Base-by-base conservation (phyloP, 2,888 invertebrate species). In the Plusia festucae region DNA sequence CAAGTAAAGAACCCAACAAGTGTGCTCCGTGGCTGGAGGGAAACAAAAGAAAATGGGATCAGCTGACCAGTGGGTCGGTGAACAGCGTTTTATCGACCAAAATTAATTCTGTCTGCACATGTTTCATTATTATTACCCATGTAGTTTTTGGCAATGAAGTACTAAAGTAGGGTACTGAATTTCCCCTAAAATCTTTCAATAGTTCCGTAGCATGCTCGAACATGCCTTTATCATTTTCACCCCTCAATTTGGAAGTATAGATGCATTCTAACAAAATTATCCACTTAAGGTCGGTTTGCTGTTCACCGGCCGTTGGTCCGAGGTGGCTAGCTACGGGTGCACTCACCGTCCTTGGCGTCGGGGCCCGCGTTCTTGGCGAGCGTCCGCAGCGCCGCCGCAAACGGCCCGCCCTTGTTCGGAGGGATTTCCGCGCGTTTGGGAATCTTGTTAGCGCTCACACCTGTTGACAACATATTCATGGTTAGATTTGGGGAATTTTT, bases 291-390 rank as follows among this genome's bases (percentile, higher is more conserved):
- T 9, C 9, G 30, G 30, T 30, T n/a, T 27, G 66, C 65, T 54
- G 71, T 79, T 75, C 68, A 71, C 40, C 52, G 40, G 20, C 60
- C 79, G 44, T 53, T 62, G n/a, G 68, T 51, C 55, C 68, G 68
- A 71, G 88, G 85, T 57, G 18, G 30, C 67, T 70, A 75, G 54
- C 78, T 79, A 81, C 68, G n/a, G 44, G 54, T 61, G 20, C 58
- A 96, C 96, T 93, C 86, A 95, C 95, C 94, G 87, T 97, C 97
- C 84, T 96, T 97, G 88, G 95, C 95, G 83, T 97, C 97, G 79
- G 97, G 97, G 68, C 97, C 98, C 22, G 98, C 98, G 91, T 99
- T 98, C 93, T 99, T 98, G 73, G 99, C 99, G 79, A 99, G 96
- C 89, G 98, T 98, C 67, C 99, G 96, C 60, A 99, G 95, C 24